Base-by-base conservation (phyloP, 1,140 invertebrate species). In the Sminthurides bifidus region DNA sequence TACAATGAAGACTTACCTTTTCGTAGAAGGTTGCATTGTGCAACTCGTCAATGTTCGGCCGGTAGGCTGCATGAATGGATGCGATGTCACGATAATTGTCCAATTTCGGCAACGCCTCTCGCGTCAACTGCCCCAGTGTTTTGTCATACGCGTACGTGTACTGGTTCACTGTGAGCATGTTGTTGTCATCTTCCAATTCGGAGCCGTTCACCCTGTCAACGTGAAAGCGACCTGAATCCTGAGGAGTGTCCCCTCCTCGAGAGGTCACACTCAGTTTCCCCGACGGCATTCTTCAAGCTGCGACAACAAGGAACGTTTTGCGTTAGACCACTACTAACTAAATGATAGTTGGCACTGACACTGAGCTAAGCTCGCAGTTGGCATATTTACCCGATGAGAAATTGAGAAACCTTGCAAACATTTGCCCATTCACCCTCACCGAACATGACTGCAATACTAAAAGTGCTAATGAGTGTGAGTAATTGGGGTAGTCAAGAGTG, bases 1-100 rank as follows among this genome's bases (percentile, higher is more conserved):
- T n/a, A n/a, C n/a, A n/a, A n/a, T n/a, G n/a, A n/a, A 38, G 3
- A 41, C 56, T 52, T 60, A 68, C 67, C 66, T 69, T 68, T 54
- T 69, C 69, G 12, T 65, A 46, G 41, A 67, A 65, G 21, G 66
- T 65, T 0, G 64, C 67, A 57, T 76, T 75, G 63, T 78, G 77
- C 0, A 80, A 69, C 66, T 79, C 76, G 51, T 77, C 76, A 3
- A 80, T 63, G 15, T 77, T 80, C 3, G 78, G 78, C 51, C 68
- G 66, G 56, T 71, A 72, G 24, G 71, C 70, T 33, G 69, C 68
- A n/a, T 70, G 71, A 23, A 49, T 49, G 15, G 74, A 76, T 50
- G 74, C 65, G 30, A 77, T 67, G 66, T 79, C 77, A 43, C 77
- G 68, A 66, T 80, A 80, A 66, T 79, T 73, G 59, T 79, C 77